Evolutionary conservation across 2,888 invertebrate species (phyloP).

Genomic region (Pseudanteris insignis): DNA sequence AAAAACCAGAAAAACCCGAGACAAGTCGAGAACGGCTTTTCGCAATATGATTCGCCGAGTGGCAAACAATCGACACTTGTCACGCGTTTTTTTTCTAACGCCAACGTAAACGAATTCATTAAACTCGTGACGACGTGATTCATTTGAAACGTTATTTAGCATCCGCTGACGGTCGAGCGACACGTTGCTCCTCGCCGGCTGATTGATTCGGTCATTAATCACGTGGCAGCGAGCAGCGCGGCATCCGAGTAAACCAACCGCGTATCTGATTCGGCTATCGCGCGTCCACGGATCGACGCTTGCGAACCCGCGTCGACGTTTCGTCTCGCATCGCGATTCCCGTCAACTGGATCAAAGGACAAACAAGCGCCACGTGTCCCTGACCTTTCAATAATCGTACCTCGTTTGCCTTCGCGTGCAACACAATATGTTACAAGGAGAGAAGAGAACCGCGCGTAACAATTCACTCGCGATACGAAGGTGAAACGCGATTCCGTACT

Average conservation of each 20-base stretch:
- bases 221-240: conserved; percentile 43
- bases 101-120: conserved; percentile 17
- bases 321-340: conserved; percentile 15
- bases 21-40: too few relatives aligned
- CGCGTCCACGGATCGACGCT: conserved; percentile 25
- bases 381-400: conserved; percentile 35
- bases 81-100: too few relatives aligned
- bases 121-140: conserved; percentile 9
- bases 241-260: conserved; percentile 27
- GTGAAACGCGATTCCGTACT: conserved; percentile 17
- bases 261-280: conserved; percentile 28
- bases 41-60: too few relatives aligned
- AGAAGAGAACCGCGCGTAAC: conserved; percentile 14
- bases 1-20: not conserved
- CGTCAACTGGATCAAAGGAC: conserved; percentile 26
- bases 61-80: too few relatives aligned
- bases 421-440: conserved; percentile 33
- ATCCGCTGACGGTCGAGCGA: too few relatives aligned
- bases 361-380: conserved; percentile 18
- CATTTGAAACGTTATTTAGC: conserved; percentile 35
- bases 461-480: conserved; percentile 18
- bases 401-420: conserved; percentile 28
- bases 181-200: conserved; percentile 47
- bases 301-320: conserved; percentile 13
- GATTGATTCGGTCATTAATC: conserved; percentile 58